Base-by-base conservation (phyloP, 2,888 invertebrate species). In the Pristionchus entomophagus region DNA sequence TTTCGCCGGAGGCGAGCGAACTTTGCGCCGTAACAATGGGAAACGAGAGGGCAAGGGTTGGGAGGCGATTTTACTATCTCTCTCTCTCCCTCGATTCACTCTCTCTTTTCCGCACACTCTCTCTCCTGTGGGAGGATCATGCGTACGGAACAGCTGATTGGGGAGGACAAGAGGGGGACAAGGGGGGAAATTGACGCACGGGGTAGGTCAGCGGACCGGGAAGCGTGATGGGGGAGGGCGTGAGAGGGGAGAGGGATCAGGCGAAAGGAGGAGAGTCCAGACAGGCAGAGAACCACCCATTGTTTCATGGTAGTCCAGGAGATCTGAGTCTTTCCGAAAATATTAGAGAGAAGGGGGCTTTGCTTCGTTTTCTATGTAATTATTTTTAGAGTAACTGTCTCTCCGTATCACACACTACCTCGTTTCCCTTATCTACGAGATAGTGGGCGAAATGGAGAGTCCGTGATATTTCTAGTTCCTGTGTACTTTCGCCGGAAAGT, bases 1-100 rank as follows among this genome's bases (percentile, higher is more conserved):
- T 62, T 62, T 62, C 62, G 14, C 62, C 14, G 29, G 32, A 17
- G 26, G 29, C 10, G 62, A 62, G 38, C n/a, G 69, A 38, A 69
- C 41, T 69, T 69, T 69, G 69, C 22, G 38, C 38, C 38, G 69
- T 69, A 38, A 69, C 38, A 69, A 69, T 69, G 38, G 69, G 22
- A 8, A 10, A 14, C 17, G 29, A 19, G 32, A 69, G 32, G 35
- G 32, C 14, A 32, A 32, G 32, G 45, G 45, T n/a, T n/a, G n/a
- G n/a, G n/a, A n/a, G n/a, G n/a, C n/a, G n/a, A n/a, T n/a, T n/a
- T n/a, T n/a, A n/a, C n/a, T n/a, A n/a, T n/a, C n/a, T n/a, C n/a
- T n/a, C n/a, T n/a, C n/a, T n/a, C n/a, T n/a, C n/a, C n/a, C n/a
- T n/a, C n/a, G n/a, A n/a, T n/a, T n/a, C n/a, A n/a, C n/a, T n/a